Evolutionary conservation across 2,888 invertebrate species (phyloP).

Genomic region (Parelbella ahira): DNA sequence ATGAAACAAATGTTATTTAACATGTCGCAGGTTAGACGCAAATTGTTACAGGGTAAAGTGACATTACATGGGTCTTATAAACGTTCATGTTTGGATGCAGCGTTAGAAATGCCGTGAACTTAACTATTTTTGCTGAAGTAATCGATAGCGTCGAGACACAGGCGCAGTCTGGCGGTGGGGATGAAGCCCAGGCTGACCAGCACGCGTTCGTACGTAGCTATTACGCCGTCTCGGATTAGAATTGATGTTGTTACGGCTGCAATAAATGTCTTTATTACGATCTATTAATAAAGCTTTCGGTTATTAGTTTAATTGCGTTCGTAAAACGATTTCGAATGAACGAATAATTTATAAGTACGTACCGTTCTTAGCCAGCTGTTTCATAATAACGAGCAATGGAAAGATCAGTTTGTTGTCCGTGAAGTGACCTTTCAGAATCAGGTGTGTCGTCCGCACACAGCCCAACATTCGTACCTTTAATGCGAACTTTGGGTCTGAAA

Average conservation of each 20-base stretch:
- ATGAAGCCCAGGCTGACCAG: slow-evolving; percentile 81
- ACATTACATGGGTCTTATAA: no score
- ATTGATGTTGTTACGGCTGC: slow-evolving; percentile 68
- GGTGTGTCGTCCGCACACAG: slow-evolving; percentile 81
- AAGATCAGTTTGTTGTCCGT: slow-evolving; percentile 81
- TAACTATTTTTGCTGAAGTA: slow-evolving; percentile 85
- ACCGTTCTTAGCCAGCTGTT: slow-evolving; percentile 82
- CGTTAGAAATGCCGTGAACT: slow-evolving; percentile 42
- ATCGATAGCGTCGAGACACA: slow-evolving; percentile 84
- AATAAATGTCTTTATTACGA: slow-evolving; percentile 35
- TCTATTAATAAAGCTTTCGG: slow-evolving; percentile 22
- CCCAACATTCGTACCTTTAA: slow-evolving; percentile 82
- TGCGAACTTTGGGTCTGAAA: slow-evolving; percentile 83
- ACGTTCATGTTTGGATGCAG: no score
- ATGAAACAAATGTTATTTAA: no score
- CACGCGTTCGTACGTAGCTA: slow-evolving; percentile 80
- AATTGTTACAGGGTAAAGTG: no score
- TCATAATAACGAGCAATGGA: slow-evolving; percentile 80
- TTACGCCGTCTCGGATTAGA: slow-evolving; percentile 81
- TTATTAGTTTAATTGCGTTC: slow-evolving; percentile 18
- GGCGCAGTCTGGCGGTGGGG: slow-evolving; percentile 82
- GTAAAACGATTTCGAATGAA: no score
- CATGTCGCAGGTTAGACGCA: no score
- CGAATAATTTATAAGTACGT: no score
- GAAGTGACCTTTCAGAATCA: slow-evolving; percentile 80